A percentile compares a stretch with the other conserved stretches of the same genome.
These are phyloP conservation scores for Andrena minutula DNA, from an alignment of 2,888 invertebrate species.

Conservation along the genomic window DNA sequence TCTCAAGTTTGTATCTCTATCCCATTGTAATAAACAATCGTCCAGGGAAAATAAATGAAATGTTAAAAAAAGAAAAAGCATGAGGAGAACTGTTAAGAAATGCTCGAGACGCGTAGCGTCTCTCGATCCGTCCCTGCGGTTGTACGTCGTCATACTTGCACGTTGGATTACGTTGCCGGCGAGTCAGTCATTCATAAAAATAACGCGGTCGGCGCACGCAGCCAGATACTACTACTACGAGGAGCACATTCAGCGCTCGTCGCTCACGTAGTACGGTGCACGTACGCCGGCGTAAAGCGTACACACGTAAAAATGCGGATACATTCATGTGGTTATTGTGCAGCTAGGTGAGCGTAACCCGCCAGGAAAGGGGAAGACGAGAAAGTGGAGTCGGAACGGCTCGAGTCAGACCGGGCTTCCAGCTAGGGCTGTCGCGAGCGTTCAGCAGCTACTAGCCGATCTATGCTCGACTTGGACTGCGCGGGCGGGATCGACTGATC, in stretches of 20 bases:
- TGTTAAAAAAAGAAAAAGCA: neutral
- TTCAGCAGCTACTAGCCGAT: too few species aligned
- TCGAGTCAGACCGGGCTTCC: slow-evolving; percentile 50
- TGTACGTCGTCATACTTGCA: slow-evolving; percentile 65
- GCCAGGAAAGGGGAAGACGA: slow-evolving; percentile 58
- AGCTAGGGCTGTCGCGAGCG: too few species aligned
- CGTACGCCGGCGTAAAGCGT: slow-evolving; percentile 57
- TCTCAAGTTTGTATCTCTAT: too few species aligned
- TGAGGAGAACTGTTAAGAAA: neutral
- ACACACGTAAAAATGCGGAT: slow-evolving; percentile 55
- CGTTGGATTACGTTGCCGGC: slow-evolving; percentile 69
- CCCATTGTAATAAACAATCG: too few species aligned
- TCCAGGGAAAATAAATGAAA: too few species aligned
- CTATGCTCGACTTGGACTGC: too few species aligned
- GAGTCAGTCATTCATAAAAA: slow-evolving; percentile 84
- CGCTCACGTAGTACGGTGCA: slow-evolving; percentile 69
- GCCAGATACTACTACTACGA: slow-evolving; percentile 60
- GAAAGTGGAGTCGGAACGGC: slow-evolving; percentile 71
- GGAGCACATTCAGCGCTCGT: slow-evolving; percentile 51
- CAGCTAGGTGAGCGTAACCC: slow-evolving; percentile 54
- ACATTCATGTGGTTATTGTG: slow-evolving; percentile 51
- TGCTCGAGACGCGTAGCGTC: neutral
- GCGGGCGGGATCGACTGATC: too few species aligned
- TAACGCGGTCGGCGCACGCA: slow-evolving; percentile 76
- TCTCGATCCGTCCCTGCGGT: slow-evolving; percentile 47